These are phyloP conservation scores for Apteryx mantelli DNA, from an alignment of 2,113 vertebrate genomes.

Conservation along the genomic window DNA sequence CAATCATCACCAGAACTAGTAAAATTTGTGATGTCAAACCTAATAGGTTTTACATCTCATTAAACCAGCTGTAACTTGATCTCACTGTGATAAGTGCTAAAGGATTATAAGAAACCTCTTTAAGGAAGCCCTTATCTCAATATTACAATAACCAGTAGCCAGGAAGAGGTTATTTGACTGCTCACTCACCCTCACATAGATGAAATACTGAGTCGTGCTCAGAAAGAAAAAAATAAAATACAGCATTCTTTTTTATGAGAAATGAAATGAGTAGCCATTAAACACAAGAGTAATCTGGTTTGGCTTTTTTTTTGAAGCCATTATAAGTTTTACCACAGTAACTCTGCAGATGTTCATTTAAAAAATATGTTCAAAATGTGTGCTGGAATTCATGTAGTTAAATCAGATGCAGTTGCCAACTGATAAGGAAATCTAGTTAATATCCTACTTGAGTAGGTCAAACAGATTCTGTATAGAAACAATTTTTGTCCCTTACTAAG, in stretches of 20 bases:
- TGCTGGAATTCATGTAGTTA: slow-evolving; percentile 11
- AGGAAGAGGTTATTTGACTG: background rate
- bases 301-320: background rate
- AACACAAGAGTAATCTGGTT: background rate
- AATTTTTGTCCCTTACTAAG: background rate
- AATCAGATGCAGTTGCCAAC: slow-evolving; percentile 4
- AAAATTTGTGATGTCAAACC: background rate
- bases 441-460: slow-evolving; percentile 3
- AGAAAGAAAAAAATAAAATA: background rate
- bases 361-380: background rate
- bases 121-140: background rate
- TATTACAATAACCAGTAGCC: background rate
- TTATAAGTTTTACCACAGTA: background rate
- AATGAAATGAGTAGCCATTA: background rate
- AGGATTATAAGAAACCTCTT: background rate
- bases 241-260: background rate
- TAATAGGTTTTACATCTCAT: background rate
- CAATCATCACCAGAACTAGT: background rate
- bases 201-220: background rate
- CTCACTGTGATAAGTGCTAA: background rate
- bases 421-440: slow-evolving; percentile 52
- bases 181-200: background rate
- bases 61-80: slow-evolving; percentile 33
- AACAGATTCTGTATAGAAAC: background rate
- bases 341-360: background rate